A percentile compares a stretch with the other conserved stretches of the same genome.
phyloP scores from a whole-genome alignment of 2,797 vertebrate genomes.

The Cirrhinus molitorella region DNA sequence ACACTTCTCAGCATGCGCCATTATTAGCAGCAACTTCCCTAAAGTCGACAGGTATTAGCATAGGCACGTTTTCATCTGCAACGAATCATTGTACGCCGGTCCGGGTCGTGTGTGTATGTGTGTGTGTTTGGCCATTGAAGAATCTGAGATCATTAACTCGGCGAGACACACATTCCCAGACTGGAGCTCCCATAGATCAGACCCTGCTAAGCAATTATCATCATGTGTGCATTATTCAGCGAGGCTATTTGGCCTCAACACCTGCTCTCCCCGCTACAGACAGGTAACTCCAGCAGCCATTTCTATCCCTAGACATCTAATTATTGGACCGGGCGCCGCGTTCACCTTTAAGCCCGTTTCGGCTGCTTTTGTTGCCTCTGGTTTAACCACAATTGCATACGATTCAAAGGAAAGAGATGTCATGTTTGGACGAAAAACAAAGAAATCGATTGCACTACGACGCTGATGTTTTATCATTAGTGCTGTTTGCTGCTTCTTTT shows the following conservation, averaged over 20 bases:
- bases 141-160: constrained; percentile 49
- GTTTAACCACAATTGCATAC: constrained; percentile 10
- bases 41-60: constrained; percentile 7
- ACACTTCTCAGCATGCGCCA: constrained; percentile 12
- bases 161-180: constrained; percentile 41
- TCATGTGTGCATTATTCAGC: constrained; percentile 40
- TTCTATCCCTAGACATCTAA: constrained; percentile 41
- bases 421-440: constrained; percentile 12
- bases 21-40: background rate
- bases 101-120: background rate
- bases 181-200: constrained; percentile 44
- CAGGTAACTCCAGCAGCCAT: constrained; percentile 40
- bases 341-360: constrained; percentile 31
- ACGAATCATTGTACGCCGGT: constrained; percentile 1
- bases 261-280: constrained; percentile 29
- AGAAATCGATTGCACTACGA: background rate
- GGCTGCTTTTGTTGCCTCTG: constrained; percentile 8
- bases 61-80: constrained; percentile 12
- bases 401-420: constrained; percentile 29
- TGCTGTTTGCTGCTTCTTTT: background rate
- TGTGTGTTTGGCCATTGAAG: constrained; percentile 18
- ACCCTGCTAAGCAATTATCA: constrained; percentile 54
- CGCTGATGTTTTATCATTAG: background rate
- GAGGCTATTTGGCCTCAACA: constrained; percentile 17
- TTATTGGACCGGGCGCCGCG: constrained; percentile 18